These are phyloP conservation scores for Eriosoma lanigerum DNA, from an alignment of 1,140 invertebrate genomes.

Conservation along the genomic window DNA sequence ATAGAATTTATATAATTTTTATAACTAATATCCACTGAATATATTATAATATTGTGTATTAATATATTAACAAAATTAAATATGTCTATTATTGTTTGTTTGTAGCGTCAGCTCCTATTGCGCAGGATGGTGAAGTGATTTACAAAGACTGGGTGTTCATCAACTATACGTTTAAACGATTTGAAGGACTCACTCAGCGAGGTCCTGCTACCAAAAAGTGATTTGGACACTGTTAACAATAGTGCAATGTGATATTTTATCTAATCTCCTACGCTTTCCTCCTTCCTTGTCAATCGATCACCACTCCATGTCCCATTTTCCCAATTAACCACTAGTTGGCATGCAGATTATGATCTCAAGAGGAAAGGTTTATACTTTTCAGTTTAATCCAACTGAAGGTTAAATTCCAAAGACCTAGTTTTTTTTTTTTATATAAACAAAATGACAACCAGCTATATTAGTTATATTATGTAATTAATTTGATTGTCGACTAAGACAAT, in stretches of 20 bases:
- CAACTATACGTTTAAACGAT: conserved; percentile 99
- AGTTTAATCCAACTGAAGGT: background rate
- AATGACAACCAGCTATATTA: background rate
- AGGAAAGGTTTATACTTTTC: conserved; percentile 10
- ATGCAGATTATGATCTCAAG: conserved; percentile 40
- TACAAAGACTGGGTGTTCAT: conserved; percentile 99
- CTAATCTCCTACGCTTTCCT: conserved; percentile 27
- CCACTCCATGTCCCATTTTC: background rate
- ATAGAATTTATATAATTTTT: too few relatives aligned
- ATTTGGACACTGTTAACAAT: conserved; percentile 42
- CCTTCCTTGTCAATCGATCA: background rate
- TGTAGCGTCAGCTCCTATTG: conserved; percentile 77
- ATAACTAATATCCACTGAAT: too few relatives aligned
- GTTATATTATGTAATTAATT: too few relatives aligned
- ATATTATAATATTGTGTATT: too few relatives aligned
- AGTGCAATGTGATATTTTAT: conserved; percentile 50
- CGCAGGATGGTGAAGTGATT: conserved; percentile 79
- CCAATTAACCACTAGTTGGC: conserved; percentile 1
- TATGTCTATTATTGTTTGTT: background rate
- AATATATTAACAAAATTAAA: too few relatives aligned
- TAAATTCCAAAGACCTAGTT: background rate
- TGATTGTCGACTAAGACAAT: background rate
- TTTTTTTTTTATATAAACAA: background rate
- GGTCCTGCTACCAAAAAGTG: conserved; percentile 77
- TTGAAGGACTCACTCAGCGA: conserved; percentile 91